phyloP scores from a whole-genome alignment of 2,888 invertebrate species.

The Epinotia nisella region DNA sequence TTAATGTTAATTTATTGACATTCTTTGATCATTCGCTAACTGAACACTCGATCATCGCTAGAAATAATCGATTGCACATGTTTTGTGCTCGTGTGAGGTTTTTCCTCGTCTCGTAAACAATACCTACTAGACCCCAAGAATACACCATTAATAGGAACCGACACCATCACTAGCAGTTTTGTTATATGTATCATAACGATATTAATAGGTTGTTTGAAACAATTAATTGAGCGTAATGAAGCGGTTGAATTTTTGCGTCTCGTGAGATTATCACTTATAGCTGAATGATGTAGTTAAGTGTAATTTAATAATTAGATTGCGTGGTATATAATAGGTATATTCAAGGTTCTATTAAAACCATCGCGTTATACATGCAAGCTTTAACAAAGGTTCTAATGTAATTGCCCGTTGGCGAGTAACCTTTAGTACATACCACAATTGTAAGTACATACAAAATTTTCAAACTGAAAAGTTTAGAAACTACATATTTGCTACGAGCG shows the following conservation, averaged over 20 bases:
- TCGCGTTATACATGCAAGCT: constrained; percentile 31
- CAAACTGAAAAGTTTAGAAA: too few relatives aligned
- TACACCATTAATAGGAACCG: constrained; percentile 34
- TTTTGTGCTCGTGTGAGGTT: not conserved
- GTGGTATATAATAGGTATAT: constrained; percentile 10
- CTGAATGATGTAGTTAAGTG: constrained; percentile 21
- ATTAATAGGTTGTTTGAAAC: constrained; percentile 22
- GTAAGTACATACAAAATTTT: not conserved
- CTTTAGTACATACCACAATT: not conserved
- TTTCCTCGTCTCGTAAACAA: constrained; percentile 29
- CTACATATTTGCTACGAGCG: too few relatives aligned
- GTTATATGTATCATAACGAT: constrained; percentile 10
- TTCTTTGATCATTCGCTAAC: constrained; percentile 6
- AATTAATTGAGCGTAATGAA: constrained; percentile 38
- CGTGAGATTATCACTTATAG: constrained; percentile 59
- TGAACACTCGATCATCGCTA: constrained; percentile 15
- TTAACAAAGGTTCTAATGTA: not conserved
- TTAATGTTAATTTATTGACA: constrained; percentile 6
- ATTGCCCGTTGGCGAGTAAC: constrained; percentile 4
- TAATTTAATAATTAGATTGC: constrained; percentile 25
- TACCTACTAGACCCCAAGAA: constrained; percentile 9
- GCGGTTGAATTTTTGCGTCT: constrained; percentile 43
- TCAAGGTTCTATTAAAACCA: constrained; percentile 30
- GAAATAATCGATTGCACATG: constrained; percentile 10
- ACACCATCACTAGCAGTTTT: constrained; percentile 29